Conservation (phyloP, 2,797 vertebrate species). For the Halcyon badia region DNA sequence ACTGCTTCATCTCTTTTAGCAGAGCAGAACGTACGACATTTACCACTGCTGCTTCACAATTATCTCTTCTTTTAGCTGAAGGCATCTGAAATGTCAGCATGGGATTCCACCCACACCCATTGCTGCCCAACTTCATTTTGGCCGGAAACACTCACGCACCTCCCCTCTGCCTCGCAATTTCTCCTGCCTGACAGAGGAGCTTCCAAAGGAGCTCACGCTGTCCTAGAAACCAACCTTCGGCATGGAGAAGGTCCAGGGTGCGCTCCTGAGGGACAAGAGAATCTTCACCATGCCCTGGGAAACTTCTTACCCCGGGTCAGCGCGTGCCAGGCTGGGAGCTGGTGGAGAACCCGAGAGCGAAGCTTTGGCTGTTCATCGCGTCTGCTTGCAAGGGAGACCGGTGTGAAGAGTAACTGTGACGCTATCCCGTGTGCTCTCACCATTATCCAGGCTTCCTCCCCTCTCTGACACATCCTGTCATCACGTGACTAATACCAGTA, state of each 20-base stretch:
- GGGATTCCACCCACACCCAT: neutral
- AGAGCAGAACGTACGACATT: constrained; percentile 29
- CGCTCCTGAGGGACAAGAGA: fast-evolving
- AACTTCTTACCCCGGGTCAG: neutral
- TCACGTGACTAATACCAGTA: fast-evolving
- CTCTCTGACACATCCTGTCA: neutral
- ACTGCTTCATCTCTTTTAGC: neutral
- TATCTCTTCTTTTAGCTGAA: constrained; percentile 6
- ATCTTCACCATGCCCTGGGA: neutral
- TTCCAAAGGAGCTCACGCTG: fast-evolving
- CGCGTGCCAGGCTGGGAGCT: fast-evolving
- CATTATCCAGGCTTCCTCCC: fast-evolving
- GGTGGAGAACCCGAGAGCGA: fast-evolving
- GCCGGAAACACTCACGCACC: fast-evolving
- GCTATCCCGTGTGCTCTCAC: fast-evolving
- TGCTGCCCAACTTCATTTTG: neutral
- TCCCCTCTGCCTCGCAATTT: neutral
- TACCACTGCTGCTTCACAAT: constrained; percentile 13
- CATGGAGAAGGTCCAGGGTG: fast-evolving
- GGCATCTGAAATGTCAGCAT: neutral
- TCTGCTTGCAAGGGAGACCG: fast-evolving
- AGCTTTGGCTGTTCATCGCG: neutral
- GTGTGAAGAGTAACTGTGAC: fast-evolving
- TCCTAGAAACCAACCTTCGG: neutral
- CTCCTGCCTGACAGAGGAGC: neutral